Conservation (phyloP, 2,888 invertebrate species). For the Ischnus inquisitorius region DNA sequence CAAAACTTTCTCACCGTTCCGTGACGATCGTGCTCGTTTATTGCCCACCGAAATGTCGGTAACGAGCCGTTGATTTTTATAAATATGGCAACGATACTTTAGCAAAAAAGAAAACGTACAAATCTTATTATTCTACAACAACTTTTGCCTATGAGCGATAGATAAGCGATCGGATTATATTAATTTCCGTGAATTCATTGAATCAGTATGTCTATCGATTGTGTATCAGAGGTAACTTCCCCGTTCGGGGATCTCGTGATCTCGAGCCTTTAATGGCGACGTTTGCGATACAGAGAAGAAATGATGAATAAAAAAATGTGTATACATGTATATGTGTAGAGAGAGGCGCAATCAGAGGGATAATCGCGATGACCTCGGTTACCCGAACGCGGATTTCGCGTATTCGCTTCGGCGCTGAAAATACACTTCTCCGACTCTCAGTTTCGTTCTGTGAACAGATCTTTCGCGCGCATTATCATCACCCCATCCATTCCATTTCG, state of each 20-base stretch:
- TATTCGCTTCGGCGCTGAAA: conserved; percentile 48
- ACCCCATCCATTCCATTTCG: conserved; percentile 84
- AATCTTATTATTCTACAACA: too few relatives aligned
- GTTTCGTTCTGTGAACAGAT: neutral
- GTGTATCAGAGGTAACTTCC: neutral
- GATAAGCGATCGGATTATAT: too few relatives aligned
- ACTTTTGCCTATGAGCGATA: too few relatives aligned
- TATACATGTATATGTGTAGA: conserved; percentile 10
- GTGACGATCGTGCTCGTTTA: conserved; percentile 65
- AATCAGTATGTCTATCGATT: conserved; percentile 16
- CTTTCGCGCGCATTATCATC: conserved; percentile 77
- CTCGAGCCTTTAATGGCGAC: conserved; percentile 61
- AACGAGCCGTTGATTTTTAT: conserved; percentile 23
- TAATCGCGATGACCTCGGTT: conserved; percentile 71
- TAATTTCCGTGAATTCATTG: neutral
- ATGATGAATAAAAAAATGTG: conserved; percentile 8
- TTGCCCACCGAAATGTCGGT: conserved; percentile 53
- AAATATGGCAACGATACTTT: neutral
- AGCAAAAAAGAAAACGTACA: too few relatives aligned
- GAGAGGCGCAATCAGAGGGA: conserved; percentile 66
- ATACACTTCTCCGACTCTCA: conserved; percentile 12
- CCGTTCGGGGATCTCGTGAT: neutral
- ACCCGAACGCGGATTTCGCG: conserved; percentile 65
- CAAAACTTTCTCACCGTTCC: conserved; percentile 72
- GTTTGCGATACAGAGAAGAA: neutral